These are phyloP conservation scores for Melanargia galathea DNA, from an alignment of 2,888 invertebrate species.

Conservation along the genomic window DNA sequence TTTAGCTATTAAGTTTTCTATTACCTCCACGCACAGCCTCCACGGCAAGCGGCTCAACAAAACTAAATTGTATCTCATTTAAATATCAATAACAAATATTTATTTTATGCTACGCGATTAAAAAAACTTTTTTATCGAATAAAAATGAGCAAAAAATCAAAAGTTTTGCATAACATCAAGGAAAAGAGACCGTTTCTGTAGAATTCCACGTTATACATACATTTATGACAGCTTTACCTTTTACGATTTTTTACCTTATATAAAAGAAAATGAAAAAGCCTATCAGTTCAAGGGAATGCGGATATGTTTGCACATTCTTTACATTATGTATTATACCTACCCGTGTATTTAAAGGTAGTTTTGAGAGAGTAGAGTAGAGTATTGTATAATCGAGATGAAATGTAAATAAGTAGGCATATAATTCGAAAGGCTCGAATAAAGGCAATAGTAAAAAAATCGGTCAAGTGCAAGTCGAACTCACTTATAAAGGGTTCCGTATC, in stretches of 20 bases:
- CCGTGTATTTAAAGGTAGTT: too few species aligned
- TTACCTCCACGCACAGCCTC: neutral
- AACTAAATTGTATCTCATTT: neutral
- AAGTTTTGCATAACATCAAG: too few species aligned
- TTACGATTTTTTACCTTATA: neutral
- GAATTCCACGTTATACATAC: too few species aligned
- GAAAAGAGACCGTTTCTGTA: too few species aligned
- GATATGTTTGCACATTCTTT: neutral
- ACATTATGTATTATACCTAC: neutral
- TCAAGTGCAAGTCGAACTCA: too few species aligned
- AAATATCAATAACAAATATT: too few species aligned
- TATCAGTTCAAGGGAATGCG: neutral
- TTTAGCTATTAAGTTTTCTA: neutral
- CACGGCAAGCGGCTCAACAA: neutral
- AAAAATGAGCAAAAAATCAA: too few species aligned
- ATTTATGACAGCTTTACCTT: too few species aligned
- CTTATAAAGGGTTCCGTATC: too few species aligned
- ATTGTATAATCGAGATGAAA: neutral
- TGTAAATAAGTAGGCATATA: neutral
- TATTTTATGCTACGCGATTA: neutral
- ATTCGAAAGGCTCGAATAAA: neutral
- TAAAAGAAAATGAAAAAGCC: neutral
- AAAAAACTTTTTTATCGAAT: too few species aligned
- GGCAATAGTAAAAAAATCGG: neutral
- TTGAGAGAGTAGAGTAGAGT: too few species aligned